Conservation (phyloP, 1,140 invertebrate species). For the Cyclina sinensis region DNA sequence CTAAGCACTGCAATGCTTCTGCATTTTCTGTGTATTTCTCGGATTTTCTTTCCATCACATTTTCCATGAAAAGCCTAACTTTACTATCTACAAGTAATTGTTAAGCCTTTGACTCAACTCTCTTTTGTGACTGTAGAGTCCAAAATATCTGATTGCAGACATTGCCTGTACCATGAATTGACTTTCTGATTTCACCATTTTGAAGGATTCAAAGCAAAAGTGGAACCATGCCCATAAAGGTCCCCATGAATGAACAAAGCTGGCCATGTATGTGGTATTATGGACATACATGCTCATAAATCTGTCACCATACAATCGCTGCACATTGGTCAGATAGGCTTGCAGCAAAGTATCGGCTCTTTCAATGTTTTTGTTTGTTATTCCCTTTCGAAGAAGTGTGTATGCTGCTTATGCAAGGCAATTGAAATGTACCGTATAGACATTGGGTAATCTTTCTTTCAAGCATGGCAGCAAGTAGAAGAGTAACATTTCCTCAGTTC, state of each 20-base stretch:
- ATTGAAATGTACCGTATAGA: constrained; percentile 51
- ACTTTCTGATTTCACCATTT: background rate
- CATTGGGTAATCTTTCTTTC: constrained; percentile 21
- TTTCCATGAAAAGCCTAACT: background rate
- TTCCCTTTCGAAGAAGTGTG: background rate
- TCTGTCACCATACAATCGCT: constrained; percentile 3
- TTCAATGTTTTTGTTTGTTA: background rate
- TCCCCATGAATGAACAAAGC: background rate
- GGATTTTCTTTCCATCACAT: constrained; percentile 3
- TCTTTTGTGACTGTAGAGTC: background rate
- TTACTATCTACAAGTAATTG: background rate
- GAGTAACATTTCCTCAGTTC: constrained; percentile 49
- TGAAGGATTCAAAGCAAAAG: background rate
- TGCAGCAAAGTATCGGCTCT: too few relatives aligned
- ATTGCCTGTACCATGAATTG: constrained; percentile 7
- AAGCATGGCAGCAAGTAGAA: constrained; percentile 61
- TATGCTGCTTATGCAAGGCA: constrained; percentile 46
- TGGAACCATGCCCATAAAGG: constrained; percentile 35
- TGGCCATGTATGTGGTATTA: background rate
- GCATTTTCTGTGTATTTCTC: too few relatives aligned
- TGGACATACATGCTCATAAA: constrained; percentile 1
- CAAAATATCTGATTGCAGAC: constrained; percentile 6
- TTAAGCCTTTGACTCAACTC: background rate
- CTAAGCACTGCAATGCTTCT: background rate
- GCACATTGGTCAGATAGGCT: background rate